Conservation (phyloP, 2,797 vertebrate genomes). For the Poeciliopsis turneri region DNA sequence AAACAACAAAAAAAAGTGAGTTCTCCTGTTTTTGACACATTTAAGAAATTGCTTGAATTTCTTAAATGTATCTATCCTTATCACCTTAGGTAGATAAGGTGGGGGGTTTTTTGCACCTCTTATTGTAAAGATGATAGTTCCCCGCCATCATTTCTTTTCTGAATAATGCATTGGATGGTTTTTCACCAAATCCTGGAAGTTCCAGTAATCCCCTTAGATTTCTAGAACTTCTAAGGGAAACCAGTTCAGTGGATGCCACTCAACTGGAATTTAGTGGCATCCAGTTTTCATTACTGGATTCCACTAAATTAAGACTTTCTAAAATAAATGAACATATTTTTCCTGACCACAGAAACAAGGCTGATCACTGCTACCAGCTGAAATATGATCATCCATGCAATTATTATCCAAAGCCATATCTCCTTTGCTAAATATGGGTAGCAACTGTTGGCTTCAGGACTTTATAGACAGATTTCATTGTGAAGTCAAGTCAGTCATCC, state of each 20-base stretch:
- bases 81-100: no score
- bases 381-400: background rate
- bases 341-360: background rate
- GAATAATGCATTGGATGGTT: background rate
- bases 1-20: no score
- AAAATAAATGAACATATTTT: background rate
- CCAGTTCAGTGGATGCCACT: no score
- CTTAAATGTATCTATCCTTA: no score
- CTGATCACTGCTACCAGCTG: no score
- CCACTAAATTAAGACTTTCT: background rate
- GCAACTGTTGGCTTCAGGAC: background rate
- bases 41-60: background rate
- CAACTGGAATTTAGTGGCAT: no score
- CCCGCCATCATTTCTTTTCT: background rate
- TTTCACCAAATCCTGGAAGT: background rate
- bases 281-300: background rate
- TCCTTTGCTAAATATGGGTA: background rate
- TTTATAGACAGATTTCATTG: background rate
- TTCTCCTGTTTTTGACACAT: background rate
- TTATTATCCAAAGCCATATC: background rate
- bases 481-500: background rate
- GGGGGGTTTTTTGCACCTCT: background rate
- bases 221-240: no score
- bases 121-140: background rate
- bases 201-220: background rate